phyloP scores from a whole-genome alignment of 2,888 invertebrate species.

The Nasonia oneida region DNA sequence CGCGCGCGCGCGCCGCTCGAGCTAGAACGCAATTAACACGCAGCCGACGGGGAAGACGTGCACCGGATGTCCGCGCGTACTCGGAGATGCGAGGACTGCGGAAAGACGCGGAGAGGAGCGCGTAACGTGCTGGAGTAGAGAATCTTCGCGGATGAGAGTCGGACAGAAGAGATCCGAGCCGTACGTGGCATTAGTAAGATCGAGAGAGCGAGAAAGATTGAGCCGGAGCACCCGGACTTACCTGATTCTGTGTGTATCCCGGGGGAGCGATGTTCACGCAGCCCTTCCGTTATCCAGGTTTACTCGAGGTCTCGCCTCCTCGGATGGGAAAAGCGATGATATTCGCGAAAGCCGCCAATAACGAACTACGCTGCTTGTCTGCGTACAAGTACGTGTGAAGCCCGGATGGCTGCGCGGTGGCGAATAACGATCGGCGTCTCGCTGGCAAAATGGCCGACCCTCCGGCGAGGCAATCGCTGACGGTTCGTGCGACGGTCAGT shows the following conservation, averaged over 20 bases:
- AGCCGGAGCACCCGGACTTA: background rate
- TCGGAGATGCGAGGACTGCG: background rate
- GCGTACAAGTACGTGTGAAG: constrained; percentile 8
- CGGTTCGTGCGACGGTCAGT: background rate
- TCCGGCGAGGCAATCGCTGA: background rate
- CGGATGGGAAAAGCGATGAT: background rate
- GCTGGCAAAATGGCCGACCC: constrained; percentile 52
- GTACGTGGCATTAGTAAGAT: constrained; percentile 1
- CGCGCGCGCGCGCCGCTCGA: constrained; percentile 2
- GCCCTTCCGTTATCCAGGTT: background rate
- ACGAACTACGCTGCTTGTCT: background rate
- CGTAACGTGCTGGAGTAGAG: background rate
- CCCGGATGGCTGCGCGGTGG: constrained; percentile 47
- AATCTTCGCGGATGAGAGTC: background rate
- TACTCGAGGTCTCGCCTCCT: background rate
- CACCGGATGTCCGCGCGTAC: background rate
- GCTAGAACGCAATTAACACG: background rate
- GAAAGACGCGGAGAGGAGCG: background rate
- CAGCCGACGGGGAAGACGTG: background rate
- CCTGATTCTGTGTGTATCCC: constrained; percentile 6
- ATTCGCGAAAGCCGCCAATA: background rate
- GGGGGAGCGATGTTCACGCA: background rate
- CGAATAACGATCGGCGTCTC: constrained; percentile 62
- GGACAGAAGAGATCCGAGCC: background rate
- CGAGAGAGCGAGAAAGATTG: background rate